These are phyloP conservation scores for Chydorus sphaericus DNA, from an alignment of 2,888 invertebrate species.

Conservation along the genomic window DNA sequence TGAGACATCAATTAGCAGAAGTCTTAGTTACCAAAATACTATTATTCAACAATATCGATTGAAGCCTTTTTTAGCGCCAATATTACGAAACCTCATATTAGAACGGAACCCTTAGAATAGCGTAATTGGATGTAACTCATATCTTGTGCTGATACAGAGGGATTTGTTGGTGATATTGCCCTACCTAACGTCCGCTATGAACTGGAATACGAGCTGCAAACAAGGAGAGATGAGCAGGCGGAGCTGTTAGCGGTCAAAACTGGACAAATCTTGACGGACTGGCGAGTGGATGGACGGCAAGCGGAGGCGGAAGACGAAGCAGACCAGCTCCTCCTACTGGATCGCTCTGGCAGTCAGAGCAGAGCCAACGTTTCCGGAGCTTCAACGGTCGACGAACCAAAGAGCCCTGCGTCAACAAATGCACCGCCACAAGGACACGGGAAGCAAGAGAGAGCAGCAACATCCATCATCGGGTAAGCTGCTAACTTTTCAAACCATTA, in stretches of 20 bases:
- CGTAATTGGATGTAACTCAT: too few species aligned
- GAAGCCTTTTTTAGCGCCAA: neutral
- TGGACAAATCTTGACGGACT: neutral
- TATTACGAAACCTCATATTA: neutral
- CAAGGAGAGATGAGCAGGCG: constrained; percentile 21
- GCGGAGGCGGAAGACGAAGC: constrained; percentile 1
- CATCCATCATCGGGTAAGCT: constrained; percentile 3
- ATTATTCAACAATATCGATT: too few species aligned
- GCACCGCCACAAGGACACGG: neutral
- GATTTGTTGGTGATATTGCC: constrained; percentile 72
- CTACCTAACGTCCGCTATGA: constrained; percentile 44
- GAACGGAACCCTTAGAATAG: constrained; percentile 19
- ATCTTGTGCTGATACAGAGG: constrained; percentile 47
- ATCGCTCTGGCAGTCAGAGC: too few species aligned
- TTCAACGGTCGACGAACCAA: neutral
- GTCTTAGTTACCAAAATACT: too few species aligned
- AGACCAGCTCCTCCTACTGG: too few species aligned
- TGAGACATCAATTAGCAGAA: too few species aligned
- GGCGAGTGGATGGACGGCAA: neutral
- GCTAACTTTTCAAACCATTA: too few species aligned
- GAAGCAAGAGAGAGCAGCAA: too few species aligned
- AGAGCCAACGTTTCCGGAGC: too few species aligned
- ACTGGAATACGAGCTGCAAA: constrained; percentile 36
- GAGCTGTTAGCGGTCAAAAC: constrained; percentile 9
- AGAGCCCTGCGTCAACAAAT: too few species aligned